Evolutionary conservation across 1,140 invertebrate genomes (phyloP).

Genomic region (Stenopsyche tienmushanensis): DNA sequence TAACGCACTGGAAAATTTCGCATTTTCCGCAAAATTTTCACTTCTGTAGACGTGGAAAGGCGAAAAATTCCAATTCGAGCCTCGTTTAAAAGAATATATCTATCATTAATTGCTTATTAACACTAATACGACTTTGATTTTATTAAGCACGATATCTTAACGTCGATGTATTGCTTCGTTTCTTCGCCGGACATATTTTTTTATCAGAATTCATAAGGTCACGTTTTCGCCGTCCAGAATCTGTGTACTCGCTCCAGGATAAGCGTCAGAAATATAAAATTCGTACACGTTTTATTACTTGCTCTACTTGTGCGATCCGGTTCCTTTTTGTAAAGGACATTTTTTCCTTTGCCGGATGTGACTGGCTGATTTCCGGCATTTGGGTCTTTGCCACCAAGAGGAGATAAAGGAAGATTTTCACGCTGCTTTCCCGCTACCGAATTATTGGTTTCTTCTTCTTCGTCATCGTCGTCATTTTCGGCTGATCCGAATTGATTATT

Average conservation of each 20-base stretch:
- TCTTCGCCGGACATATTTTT: too few relatives aligned
- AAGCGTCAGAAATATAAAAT: neutral
- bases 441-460: slow-evolving; percentile 43
- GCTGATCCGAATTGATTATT: slow-evolving; percentile 47
- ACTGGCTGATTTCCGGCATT: neutral
- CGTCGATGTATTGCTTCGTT: too few relatives aligned
- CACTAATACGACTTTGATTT: too few relatives aligned
- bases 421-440: neutral
- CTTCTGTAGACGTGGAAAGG: too few relatives aligned
- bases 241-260: neutral
- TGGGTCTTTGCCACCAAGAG: neutral
- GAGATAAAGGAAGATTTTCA: slow-evolving; percentile 1
- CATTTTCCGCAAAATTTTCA: neutral
- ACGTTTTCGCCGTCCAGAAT: neutral
- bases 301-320: neutral
- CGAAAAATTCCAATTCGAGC: too few relatives aligned
- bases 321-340: neutral
- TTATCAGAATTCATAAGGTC: neutral
- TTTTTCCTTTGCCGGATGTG: neutral
- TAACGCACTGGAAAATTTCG: neutral
- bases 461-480: slow-evolving; percentile 47
- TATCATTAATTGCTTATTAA: too few relatives aligned
- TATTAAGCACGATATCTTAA: too few relatives aligned
- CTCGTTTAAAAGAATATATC: too few relatives aligned
- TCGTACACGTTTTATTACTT: neutral